These are phyloP conservation scores for Carassius gibelio DNA, from an alignment of 2,113 vertebrate species.

Conservation along the genomic window DNA sequence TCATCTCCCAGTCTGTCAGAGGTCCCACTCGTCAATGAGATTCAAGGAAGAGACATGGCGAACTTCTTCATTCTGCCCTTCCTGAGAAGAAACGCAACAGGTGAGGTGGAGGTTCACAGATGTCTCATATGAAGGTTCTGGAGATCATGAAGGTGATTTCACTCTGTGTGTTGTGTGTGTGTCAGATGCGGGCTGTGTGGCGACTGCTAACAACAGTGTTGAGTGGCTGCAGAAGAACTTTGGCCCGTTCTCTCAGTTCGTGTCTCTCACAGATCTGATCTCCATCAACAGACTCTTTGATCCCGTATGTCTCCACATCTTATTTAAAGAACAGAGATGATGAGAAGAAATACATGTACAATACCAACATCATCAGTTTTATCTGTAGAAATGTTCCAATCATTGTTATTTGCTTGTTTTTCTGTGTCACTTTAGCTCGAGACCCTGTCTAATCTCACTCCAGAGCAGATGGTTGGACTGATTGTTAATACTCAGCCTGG, in stretches of 20 bases:
- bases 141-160: neutral
- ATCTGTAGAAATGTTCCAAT: no score
- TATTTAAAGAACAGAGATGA: no score
- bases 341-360: neutral
- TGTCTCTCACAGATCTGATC: no score
- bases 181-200: slow-evolving; percentile 56
- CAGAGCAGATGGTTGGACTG: slow-evolving; percentile 64
- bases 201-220: slow-evolving; percentile 55
- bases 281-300: no score
- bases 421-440: slow-evolving; percentile 60
- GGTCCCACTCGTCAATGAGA: slow-evolving; percentile 7
- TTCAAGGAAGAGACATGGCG: slow-evolving; percentile 1
- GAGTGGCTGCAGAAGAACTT: slow-evolving; percentile 66
- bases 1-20: slow-evolving; percentile 23
- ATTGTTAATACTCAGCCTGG: slow-evolving; percentile 50
- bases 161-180: neutral
- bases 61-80: slow-evolving; percentile 48
- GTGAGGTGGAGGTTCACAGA: slow-evolving; percentile 1
- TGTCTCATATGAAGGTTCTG: neutral
- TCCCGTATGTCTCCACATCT: no score
- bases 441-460: slow-evolving; percentile 57
- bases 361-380: neutral
- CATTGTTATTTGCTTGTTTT: neutral
- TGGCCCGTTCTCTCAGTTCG: slow-evolving; percentile 57
- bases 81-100: slow-evolving; percentile 50